Evolutionary conservation across 2,797 vertebrate species (phyloP).

Genomic region (Etheostoma perlongum): DNA sequence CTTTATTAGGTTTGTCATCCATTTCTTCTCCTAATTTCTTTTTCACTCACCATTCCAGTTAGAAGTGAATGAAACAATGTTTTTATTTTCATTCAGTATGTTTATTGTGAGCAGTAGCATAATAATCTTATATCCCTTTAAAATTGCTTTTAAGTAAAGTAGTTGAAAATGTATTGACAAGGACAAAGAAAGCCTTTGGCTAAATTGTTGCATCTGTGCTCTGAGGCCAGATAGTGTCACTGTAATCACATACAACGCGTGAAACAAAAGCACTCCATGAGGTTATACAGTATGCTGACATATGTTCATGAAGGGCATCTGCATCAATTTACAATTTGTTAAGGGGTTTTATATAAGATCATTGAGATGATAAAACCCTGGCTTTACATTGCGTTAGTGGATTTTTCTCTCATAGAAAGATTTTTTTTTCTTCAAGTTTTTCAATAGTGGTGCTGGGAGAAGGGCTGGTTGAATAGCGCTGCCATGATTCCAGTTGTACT

Average conservation of each 20-base stretch:
- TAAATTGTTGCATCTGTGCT: constrained; percentile 26
- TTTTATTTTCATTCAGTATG: neutral
- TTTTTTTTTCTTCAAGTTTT: neutral
- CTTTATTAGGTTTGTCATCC: constrained; percentile 39
- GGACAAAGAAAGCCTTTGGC: neutral
- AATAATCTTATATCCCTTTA: neutral
- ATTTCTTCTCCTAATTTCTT: neutral
- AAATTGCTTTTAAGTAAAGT: neutral
- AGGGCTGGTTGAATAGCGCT: neutral
- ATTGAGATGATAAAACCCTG: neutral
- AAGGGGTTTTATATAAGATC: neutral
- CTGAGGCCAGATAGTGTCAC: constrained; percentile 60
- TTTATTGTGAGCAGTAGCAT: neutral
- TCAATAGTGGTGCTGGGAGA: neutral
- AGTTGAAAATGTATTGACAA: neutral
- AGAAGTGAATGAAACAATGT: fast-evolving
- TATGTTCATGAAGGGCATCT: neutral
- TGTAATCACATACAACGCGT: constrained; percentile 25
- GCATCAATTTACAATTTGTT: neutral
- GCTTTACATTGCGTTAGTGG: neutral
- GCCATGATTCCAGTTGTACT: neutral
- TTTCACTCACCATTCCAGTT: neutral
- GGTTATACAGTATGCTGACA: neutral
- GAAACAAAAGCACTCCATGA: neutral
- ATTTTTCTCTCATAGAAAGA: neutral